Percentiles rank a stretch among this genome's conserved stretches.
Evolutionary conservation across 2,113 vertebrate genomes (phyloP).

Genomic region (Nerophis lumbriciformis): DNA sequence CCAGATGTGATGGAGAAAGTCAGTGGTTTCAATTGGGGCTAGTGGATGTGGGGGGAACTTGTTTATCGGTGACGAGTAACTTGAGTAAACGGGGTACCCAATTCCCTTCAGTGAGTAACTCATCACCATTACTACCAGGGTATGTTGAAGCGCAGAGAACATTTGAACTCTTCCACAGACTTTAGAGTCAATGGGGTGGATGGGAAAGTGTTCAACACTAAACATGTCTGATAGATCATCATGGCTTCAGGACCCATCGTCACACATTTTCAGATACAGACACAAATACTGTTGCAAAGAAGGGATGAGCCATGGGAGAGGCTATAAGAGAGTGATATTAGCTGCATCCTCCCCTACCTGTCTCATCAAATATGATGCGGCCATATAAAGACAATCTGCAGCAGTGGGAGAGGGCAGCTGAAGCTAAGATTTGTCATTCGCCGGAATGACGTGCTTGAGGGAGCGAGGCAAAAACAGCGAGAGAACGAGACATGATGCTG

Average conservation of each 20-base stretch:
- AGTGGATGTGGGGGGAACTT: no score
- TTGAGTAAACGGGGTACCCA: no score
- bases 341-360: slow-evolving; percentile 45
- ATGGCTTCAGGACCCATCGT: slow-evolving; percentile 27
- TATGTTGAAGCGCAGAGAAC: slow-evolving; percentile 9
- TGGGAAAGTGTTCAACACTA: slow-evolving; percentile 38
- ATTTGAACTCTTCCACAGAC: slow-evolving; percentile 38
- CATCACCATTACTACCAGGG: neutral
- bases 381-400: slow-evolving; percentile 51
- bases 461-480: slow-evolving; percentile 15
- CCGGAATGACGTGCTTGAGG: slow-evolving; percentile 39
- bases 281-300: slow-evolving; percentile 29
- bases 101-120: no score
- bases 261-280: slow-evolving; percentile 5
- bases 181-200: slow-evolving; percentile 36
- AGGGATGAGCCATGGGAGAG: slow-evolving; percentile 48
- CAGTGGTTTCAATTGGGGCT: no score
- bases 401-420: slow-evolving; percentile 46
- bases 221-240: slow-evolving; percentile 41
- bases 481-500: slow-evolving; percentile 23
- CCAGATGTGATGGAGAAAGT: no score
- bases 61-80: no score
- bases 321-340: slow-evolving; percentile 50
- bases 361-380: slow-evolving; percentile 60
- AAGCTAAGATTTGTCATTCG: slow-evolving; percentile 42